Base-by-base conservation (phyloP, 2,888 invertebrate species). In the Microplitis manilae region DNA sequence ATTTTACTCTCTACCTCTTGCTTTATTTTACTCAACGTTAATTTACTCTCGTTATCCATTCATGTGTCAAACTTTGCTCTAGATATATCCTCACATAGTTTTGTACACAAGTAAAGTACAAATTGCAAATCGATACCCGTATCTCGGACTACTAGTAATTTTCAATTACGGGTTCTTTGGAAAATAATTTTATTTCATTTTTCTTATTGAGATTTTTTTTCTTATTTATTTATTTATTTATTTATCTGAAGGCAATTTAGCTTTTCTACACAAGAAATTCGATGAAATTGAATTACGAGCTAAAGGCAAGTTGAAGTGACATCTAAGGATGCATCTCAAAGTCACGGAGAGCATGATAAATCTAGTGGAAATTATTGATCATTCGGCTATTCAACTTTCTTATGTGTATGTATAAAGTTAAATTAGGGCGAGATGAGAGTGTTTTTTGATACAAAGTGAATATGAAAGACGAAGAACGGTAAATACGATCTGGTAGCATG, bases 1-100 rank as follows among this genome's bases (percentile, higher is more conserved):
- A 84, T 30, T 30, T 30, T 30, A 30, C 30, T 30, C 30, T 30
- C 30, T 30, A 30, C 2, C 30, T 30, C 30, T 30, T 83, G 81
- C 83, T 79, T 81, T 75, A 70, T 78, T 73, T 8, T 41, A 50
- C 68, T 38, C 62, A 62, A 65, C 72, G 38, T 74, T 65, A 20
- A 64, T 40, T 69, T 9, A 61, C 73, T 69, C 40, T 61, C 67
- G 59, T 40, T 71, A 74, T 5, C 8, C 50, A 5, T 50, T 50
- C 50, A 50, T 50, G 50, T 50, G 50, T 50, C 30, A 50, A 50
- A 50, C 13, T 50, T 50, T 50, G 50, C 50, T 50, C 50, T 50
- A 13, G 13, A 50, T 50, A 50, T 13, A 50, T 50, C 1, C 50
- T 13, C 50, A 13, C 13, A 50, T 50, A 50, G 50, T 50, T 30